Evolutionary conservation across 2,888 invertebrate genomes (phyloP).

Genomic region (Peribatodes rhomboidaria): DNA sequence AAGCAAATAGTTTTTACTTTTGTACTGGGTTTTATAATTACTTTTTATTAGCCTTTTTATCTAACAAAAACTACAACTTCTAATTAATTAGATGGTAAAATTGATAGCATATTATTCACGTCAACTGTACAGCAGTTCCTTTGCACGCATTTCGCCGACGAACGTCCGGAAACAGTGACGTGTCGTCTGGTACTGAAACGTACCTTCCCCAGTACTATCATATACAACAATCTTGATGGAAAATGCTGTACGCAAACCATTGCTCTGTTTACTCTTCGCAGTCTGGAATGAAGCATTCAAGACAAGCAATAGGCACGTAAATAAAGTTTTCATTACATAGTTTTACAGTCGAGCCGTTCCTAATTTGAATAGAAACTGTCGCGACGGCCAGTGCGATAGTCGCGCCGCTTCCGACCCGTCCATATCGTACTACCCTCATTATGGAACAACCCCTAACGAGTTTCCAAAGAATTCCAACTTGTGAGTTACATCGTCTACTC

Average conservation of each 20-base stretch:
- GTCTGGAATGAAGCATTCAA: background rate
- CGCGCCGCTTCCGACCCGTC: constrained; percentile 70
- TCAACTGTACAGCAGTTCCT: constrained; percentile 52
- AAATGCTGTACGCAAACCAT: constrained; percentile 20
- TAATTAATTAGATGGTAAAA: constrained; percentile 34
- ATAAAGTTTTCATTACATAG: constrained; percentile 35
- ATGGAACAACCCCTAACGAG: constrained; percentile 66
- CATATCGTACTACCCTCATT: constrained; percentile 63
- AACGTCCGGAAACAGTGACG: constrained; percentile 69
- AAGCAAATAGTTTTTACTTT: too few relatives aligned
- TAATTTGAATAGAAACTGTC: constrained; percentile 81
- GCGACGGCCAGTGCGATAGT: constrained; percentile 65
- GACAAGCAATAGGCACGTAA: constrained; percentile 51
- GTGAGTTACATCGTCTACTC: constrained; percentile 67
- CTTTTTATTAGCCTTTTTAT: background rate
- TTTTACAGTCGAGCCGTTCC: constrained; percentile 54
- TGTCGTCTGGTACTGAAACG: constrained; percentile 54
- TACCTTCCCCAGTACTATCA: constrained; percentile 33
- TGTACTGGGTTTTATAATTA: too few relatives aligned
- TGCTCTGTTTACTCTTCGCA: background rate
- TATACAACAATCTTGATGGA: constrained; percentile 13
- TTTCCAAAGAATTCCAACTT: constrained; percentile 65
- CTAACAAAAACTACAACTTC: background rate
- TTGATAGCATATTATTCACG: constrained; percentile 43
- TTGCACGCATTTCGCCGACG: constrained; percentile 61